Evolutionary conservation across 2,797 vertebrate genomes (phyloP).

Genomic region (Enteromius mattozi): DNA sequence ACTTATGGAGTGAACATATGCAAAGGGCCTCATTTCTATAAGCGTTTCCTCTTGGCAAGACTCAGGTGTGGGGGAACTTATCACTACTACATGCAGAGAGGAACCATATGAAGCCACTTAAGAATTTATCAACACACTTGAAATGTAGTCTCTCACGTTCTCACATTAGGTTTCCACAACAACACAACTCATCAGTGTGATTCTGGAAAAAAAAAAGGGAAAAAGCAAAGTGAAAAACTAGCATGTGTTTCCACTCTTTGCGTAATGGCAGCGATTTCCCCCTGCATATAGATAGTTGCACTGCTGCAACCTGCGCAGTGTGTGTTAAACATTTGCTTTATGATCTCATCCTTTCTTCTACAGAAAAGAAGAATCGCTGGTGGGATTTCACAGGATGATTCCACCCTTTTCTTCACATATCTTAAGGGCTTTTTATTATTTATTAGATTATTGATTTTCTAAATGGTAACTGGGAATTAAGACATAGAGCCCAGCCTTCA

Average conservation of each 20-base stretch:
- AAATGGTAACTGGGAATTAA: neutral
- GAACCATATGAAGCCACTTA: slow-evolving; percentile 61
- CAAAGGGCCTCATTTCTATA: slow-evolving; percentile 40
- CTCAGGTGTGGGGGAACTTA: slow-evolving; percentile 46
- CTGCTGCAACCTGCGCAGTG: slow-evolving; percentile 44
- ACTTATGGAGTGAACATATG: slow-evolving; percentile 30
- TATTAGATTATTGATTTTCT: neutral
- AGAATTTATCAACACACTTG: slow-evolving; percentile 58
- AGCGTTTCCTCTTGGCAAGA: slow-evolving; percentile 49
- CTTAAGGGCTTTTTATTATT: neutral
- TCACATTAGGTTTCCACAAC: slow-evolving; percentile 34
- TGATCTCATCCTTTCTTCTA: slow-evolving; percentile 53
- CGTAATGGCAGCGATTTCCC: slow-evolving; percentile 72
- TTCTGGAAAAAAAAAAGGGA: slow-evolving; percentile 8
- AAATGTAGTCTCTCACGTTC: slow-evolving; percentile 52
- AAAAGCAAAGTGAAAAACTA: slow-evolving; percentile 22
- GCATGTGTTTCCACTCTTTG: slow-evolving; percentile 78
- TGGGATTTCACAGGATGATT: slow-evolving; percentile 26
- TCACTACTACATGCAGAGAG: slow-evolving; percentile 42
- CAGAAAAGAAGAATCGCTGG: neutral
- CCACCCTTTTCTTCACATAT: neutral
- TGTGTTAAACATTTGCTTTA: slow-evolving; percentile 33
- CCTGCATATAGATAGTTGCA: slow-evolving; percentile 67
- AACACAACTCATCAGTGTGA: slow-evolving; percentile 41
- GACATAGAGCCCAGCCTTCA: neutral